A percentile compares a stretch with the other conserved stretches of the same genome.
phyloP scores from a whole-genome alignment of 1,140 invertebrate species.

The Andrena cerasifolii region DNA sequence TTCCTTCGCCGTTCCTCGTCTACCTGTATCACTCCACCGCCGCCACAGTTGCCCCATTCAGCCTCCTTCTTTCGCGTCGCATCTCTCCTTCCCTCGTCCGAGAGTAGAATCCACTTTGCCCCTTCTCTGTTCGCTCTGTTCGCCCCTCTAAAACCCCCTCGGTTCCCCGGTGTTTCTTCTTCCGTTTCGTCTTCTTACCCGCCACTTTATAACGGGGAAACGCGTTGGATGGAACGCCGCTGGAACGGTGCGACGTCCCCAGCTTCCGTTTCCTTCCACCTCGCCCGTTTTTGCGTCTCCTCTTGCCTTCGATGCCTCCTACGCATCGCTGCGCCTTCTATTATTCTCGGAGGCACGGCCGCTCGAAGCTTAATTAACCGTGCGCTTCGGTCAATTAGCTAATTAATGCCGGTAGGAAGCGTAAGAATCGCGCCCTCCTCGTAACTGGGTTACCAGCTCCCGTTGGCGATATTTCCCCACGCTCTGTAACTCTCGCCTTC shows the following conservation, averaged over 20 bases:
- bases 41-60: background rate
- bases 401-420: constrained; percentile 64
- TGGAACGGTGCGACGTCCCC: constrained; percentile 10
- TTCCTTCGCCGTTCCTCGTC: constrained; percentile 1
- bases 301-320: constrained; percentile 14
- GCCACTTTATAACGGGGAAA: constrained; percentile 14
- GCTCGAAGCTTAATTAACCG: constrained; percentile 59
- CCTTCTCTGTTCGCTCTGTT: background rate
- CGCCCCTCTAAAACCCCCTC: background rate
- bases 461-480: background rate
- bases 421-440: constrained; percentile 39
- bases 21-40: constrained; percentile 9
- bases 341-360: constrained; percentile 55
- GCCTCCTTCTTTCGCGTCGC: background rate
- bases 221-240: background rate
- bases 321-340: constrained; percentile 44
- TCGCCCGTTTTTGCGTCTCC: constrained; percentile 22
- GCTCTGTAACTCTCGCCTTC: background rate
- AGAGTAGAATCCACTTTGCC: background rate
- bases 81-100: background rate
- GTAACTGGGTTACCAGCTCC: constrained; percentile 57
- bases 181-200: constrained; percentile 20
- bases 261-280: constrained; percentile 18
- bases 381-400: constrained; percentile 67
- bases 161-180: constrained; percentile 6